Conservation (phyloP, 53 echinoderm and acorn worm species). For the Temnopleurus reevesii region DNA sequence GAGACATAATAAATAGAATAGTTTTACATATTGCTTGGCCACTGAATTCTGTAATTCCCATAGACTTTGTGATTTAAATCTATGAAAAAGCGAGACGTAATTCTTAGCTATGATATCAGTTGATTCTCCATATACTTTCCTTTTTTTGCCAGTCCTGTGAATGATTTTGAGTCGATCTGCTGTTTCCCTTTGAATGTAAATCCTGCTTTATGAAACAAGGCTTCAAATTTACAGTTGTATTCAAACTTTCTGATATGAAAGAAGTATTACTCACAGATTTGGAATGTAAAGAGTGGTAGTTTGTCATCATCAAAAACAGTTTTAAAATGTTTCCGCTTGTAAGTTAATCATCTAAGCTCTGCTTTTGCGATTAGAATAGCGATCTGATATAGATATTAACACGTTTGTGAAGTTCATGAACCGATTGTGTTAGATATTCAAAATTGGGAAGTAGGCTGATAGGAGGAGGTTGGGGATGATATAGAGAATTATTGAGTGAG, state of each 20-base stretch:
- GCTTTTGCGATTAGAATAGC: background rate
- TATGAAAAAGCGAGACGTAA: too few relatives aligned
- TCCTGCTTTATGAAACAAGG: too few relatives aligned
- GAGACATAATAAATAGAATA: too few relatives aligned
- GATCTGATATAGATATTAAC: background rate
- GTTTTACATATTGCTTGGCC: too few relatives aligned
- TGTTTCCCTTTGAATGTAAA: too few relatives aligned
- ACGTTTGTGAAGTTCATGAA: background rate
- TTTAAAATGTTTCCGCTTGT: background rate
- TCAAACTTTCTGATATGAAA: background rate
- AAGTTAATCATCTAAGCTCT: background rate
- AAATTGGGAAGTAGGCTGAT: background rate
- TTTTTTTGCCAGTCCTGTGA: too few relatives aligned
- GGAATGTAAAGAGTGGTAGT: background rate
- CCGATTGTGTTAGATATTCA: background rate
- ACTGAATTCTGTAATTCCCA: too few relatives aligned
- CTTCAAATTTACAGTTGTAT: too few relatives aligned
- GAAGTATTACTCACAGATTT: background rate
- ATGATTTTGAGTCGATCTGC: too few relatives aligned
- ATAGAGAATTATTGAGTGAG: background rate
- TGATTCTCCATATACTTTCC: too few relatives aligned
- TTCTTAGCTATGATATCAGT: too few relatives aligned
- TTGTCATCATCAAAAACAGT: conserved; percentile 2
- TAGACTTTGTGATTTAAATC: too few relatives aligned
- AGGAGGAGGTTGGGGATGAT: background rate